Base-by-base conservation (phyloP, 2,888 invertebrate genomes). In the Phaonia tiefii region DNA sequence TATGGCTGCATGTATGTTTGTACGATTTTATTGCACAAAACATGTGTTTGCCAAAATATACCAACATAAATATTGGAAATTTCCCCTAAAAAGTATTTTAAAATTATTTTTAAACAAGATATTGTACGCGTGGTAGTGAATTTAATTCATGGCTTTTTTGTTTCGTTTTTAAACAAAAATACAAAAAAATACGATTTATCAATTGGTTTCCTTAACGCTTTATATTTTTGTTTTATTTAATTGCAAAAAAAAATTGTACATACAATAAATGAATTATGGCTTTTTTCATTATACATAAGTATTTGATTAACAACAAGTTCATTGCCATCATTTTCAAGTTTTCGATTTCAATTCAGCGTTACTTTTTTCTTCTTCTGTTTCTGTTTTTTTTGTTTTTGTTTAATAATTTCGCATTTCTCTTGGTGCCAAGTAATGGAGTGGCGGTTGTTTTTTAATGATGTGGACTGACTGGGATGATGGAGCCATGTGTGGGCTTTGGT, bases 281-380 rank as follows among this genome's bases (percentile, higher is more conserved):
- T 13, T 54, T 54, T 54, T 54, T 25, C n/a, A n/a, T n/a, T 54
- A 11, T 5, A 31, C 31, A 31, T n/a, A n/a, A n/a, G 8, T 31
- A 31, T 54, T 25, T 25, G 54, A 54, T 54, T 58, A 58, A 58
- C 58, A 26, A 25, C 67, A 54, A 77, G 80, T 81, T 81, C 80
- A 81, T 67, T 77, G 77, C 77, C 80, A 77, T n/a, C n/a, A n/a
- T 74, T 81, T 71, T 10, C 11, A 58, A 58, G 71, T 75, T 81
- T 80, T 73, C 73, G 56, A 76, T 76, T 80, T 80, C 80, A 70
- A 74, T 63, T 31, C 74, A 37, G 15, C 17, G 42, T 67, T 49
- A 22, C 15, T 71, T 37, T 56, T n/a, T 44, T 66, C 25, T 20
- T 22, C 66, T 42, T 39, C 56, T 56, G 13, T 70, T 60, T 54